Conservation (phyloP, 2,113 vertebrate species). For the Emydocephalus ijimae region DNA sequence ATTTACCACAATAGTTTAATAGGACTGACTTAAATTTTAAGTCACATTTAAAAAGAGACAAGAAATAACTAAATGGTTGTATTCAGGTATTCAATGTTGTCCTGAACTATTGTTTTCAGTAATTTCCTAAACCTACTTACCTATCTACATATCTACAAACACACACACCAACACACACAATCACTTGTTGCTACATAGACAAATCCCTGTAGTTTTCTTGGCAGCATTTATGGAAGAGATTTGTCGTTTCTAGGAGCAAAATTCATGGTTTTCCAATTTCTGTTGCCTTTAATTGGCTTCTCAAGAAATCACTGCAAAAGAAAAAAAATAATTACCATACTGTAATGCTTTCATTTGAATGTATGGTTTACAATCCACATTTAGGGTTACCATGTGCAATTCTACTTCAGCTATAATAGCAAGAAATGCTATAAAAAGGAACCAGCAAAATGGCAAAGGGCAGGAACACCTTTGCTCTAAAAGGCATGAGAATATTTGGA, state of each 20-base stretch:
- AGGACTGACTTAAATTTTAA: not conserved
- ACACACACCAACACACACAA: too few species aligned
- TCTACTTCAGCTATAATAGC: not conserved
- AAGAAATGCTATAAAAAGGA: not conserved
- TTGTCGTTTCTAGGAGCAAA: not conserved
- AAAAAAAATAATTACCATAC: not conserved
- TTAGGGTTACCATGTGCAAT: not conserved
- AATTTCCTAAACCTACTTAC: too few species aligned
- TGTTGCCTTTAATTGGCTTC: not conserved
- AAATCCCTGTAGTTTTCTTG: not conserved
- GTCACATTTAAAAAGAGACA: too few species aligned
- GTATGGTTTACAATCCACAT: not conserved
- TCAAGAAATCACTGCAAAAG: not conserved
- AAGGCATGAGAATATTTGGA: not conserved
- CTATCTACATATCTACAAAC: too few species aligned
- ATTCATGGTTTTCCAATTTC: not conserved
- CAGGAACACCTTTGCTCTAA: not conserved
- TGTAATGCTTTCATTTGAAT: not conserved
- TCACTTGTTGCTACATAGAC: not conserved
- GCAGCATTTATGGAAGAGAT: not conserved
- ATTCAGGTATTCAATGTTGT: too few species aligned
- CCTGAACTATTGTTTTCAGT: too few species aligned
- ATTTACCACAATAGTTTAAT: not conserved
- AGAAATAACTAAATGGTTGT: too few species aligned
- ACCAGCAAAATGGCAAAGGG: not conserved